These are phyloP conservation scores for Tipula confusa DNA, from an alignment of 2,888 invertebrate species.

Conservation along the genomic window DNA sequence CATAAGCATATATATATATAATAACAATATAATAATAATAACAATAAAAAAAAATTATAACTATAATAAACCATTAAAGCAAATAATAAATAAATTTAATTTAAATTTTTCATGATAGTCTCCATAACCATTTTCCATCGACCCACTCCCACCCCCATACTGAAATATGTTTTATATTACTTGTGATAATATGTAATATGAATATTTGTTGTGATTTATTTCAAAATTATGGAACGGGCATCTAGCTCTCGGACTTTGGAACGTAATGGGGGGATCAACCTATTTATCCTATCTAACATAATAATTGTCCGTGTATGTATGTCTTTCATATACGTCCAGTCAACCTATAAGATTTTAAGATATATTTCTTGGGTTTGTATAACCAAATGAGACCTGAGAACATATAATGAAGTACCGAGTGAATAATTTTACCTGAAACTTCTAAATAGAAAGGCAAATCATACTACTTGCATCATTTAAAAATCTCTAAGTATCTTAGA, in stretches of 20 bases:
- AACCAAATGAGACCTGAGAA: neutral
- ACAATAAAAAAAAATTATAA: neutral
- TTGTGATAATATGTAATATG: neutral
- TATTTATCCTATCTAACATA: too few species aligned
- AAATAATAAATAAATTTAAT: slow-evolving; percentile 15
- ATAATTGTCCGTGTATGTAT: too few species aligned
- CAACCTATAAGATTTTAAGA: neutral
- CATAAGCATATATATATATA: neutral
- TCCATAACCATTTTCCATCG: neutral
- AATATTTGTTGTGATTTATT: neutral
- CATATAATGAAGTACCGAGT: too few species aligned
- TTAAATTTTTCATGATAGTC: neutral
- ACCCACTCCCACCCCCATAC: neutral
- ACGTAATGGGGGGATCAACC: neutral
- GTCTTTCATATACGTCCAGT: slow-evolving; percentile 9
- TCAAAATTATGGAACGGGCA: neutral
- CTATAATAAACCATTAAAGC: slow-evolving; percentile 20
- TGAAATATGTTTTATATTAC: neutral
- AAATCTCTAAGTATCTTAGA: too few species aligned
- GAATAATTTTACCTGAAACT: too few species aligned
- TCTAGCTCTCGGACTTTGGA: too few species aligned
- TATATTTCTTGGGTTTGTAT: neutral
- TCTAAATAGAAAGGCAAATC: too few species aligned
- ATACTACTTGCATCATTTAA: too few species aligned
- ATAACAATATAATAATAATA: neutral